Conservation (phyloP, 2,113 vertebrate species). For the Seriola rivoliana region DNA sequence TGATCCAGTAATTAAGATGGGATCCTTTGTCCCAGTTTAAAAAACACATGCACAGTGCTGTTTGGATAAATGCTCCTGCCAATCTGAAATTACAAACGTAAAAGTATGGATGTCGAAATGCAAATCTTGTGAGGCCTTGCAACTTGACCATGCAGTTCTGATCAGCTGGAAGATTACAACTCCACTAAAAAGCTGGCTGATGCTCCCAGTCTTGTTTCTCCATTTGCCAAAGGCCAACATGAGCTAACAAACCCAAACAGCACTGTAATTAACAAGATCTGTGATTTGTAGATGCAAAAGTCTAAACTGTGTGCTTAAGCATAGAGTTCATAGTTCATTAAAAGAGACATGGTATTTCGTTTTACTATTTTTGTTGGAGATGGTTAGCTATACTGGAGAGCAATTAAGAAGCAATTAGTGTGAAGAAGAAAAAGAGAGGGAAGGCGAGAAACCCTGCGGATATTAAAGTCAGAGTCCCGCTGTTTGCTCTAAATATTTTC, state of each 20-base stretch:
- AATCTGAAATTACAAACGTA: background rate
- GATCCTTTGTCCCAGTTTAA: background rate
- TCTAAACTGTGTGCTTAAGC: constrained; percentile 24
- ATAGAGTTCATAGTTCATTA: constrained; percentile 11
- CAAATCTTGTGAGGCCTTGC: background rate
- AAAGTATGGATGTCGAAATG: background rate
- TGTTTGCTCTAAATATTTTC: constrained; percentile 56
- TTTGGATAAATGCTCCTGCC: background rate
- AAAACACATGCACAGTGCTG: background rate
- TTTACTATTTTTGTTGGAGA: constrained; percentile 17
- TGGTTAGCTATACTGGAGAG: constrained; percentile 13
- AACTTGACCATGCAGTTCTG: background rate
- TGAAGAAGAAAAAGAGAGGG: constrained; percentile 13
- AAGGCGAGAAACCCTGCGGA: constrained; percentile 26
- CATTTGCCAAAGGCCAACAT: background rate
- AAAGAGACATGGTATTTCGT: constrained; percentile 25
- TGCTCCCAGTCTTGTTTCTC: background rate
- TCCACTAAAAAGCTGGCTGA: background rate
- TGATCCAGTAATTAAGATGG: background rate
- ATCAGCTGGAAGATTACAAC: background rate
- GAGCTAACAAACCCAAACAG: constrained; percentile 14
- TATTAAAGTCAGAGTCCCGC: constrained; percentile 24
- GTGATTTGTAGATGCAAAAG: constrained; percentile 20
- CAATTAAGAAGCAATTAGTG: constrained; percentile 45
- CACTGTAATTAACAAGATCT: constrained; percentile 6